A percentile compares a stretch with the other conserved stretches of the same genome.
These are phyloP conservation scores for Cyphomyrus discorhynchus DNA, from an alignment of 2,113 vertebrate genomes.

Conservation along the genomic window DNA sequence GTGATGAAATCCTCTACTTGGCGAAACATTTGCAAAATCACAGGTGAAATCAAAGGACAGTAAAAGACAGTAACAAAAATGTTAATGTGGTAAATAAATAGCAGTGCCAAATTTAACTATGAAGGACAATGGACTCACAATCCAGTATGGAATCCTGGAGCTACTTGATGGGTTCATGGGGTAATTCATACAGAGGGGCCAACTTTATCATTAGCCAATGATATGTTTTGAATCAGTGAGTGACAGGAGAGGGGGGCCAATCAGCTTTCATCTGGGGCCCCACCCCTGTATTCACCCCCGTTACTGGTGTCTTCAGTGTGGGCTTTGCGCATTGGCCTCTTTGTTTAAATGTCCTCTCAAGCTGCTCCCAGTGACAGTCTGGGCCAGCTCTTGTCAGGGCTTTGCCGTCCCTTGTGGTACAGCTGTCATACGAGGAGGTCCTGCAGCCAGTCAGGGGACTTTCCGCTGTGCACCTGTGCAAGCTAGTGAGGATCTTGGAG, in stretches of 20 bases:
- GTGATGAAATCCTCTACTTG: background rate
- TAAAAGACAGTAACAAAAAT: background rate
- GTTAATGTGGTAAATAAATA: background rate
- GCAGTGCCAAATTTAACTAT: background rate
- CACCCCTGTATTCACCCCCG: background rate
- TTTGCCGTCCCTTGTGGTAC: background rate
- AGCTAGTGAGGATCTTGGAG: background rate
- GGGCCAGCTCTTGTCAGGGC: background rate
- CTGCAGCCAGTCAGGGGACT: background rate
- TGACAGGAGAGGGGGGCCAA: background rate
- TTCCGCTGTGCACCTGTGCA: background rate
- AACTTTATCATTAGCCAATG: background rate
- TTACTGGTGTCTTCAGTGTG: background rate
- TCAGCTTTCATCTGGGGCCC: background rate
- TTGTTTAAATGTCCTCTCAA: background rate
- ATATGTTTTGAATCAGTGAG: background rate
- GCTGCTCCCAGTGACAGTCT: background rate
- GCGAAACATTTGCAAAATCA: background rate
- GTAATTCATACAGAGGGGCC: background rate
- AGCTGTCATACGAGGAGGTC: background rate
- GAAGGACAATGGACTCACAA: background rate
- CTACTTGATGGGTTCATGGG: background rate
- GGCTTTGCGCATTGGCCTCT: background rate
- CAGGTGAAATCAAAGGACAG: background rate
- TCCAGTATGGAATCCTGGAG: background rate